A percentile compares a stretch with the other conserved stretches of the same genome.
These are phyloP conservation scores for Cactoblastis cactorum DNA, from an alignment of 2,888 invertebrate genomes.

Conservation along the genomic window DNA sequence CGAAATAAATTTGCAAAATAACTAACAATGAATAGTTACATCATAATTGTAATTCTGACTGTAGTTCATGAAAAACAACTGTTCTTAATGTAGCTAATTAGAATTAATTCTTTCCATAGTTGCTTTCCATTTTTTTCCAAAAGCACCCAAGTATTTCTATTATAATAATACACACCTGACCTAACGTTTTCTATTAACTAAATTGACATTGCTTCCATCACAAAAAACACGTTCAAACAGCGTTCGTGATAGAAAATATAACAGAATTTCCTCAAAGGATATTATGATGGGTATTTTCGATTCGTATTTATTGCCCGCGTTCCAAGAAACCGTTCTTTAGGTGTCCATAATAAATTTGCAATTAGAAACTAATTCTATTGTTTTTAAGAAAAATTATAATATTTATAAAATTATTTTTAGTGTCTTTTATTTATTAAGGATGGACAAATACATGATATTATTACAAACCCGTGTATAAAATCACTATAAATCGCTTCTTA, in stretches of 20 bases:
- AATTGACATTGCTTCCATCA: slow-evolving; percentile 2
- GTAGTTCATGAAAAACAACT: too few relatives aligned
- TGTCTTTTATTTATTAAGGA: too few relatives aligned
- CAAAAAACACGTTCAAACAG: slow-evolving; percentile 1
- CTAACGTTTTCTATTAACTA: not conserved
- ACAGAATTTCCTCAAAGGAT: slow-evolving; percentile 7
- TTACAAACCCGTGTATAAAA: too few relatives aligned
- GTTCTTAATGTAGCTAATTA: too few relatives aligned
- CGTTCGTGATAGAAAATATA: slow-evolving; percentile 2
- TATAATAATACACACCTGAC: not conserved
- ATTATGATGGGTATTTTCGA: slow-evolving; percentile 7
- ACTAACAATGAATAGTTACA: too few relatives aligned
- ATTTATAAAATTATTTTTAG: not conserved
- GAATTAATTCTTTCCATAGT: too few relatives aligned
- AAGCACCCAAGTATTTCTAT: not conserved
- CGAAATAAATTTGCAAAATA: too few relatives aligned
- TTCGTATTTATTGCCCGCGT: slow-evolving; percentile 8
- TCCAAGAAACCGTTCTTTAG: slow-evolving; percentile 5
- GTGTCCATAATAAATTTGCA: not conserved
- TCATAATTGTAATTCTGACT: too few relatives aligned
- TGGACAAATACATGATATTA: too few relatives aligned
- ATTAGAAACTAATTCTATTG: not conserved
- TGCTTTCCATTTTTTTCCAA: too few relatives aligned
- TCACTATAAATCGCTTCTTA: too few relatives aligned
- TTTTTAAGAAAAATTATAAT: not conserved